Evolutionary conservation across 1,140 invertebrate species (phyloP), one percentile per base, ranked within the genome.

Genomic region (Cephus cinctus): DNA sequence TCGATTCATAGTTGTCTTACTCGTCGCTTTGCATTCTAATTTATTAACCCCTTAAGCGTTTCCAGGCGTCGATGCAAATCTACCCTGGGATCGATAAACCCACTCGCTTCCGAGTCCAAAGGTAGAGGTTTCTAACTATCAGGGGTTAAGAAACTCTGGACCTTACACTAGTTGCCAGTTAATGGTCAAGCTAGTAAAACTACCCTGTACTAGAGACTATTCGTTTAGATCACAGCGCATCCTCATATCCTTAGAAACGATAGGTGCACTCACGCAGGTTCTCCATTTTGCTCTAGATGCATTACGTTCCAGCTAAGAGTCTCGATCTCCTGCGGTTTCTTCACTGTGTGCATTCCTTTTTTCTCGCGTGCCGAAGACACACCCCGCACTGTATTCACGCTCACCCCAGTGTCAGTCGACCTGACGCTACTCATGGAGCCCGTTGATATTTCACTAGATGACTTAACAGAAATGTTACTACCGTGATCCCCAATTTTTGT

Each of bases 361-460:
- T 73, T 75, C 40, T 71, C 73, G 16, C 66, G 56, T 1, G 73
- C 71, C 5, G 73, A 76, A 1, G 73, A 77, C 14, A 75, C 67
- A 1, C 70, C 71, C 9, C 52, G 57, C 1, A 76, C 71, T 0
- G 75, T 77, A 43, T 77, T 64, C 5, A 77, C 47, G 44, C 73
- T 76, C 9, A 77, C 73, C 1, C 75, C 73, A 2, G 75, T 77
- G 39, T 77, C 75, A 6, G 67, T 73, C 0, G 75, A 75, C 1
- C 67, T 49, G 3, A 61, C 54, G 32, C 71, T 75, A 5, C 61
- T 61, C 4, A 64, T 49, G 25, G 25, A 27, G n/a, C 25, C 25
- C 6, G 6, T 27, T 6, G 25, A 27, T n/a, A 27, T 27, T n/a
- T 27, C 65, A 18, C 56, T 58, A 5, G 65, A 66, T 5, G 71